Percentiles rank a stretch among this genome's conserved stretches.
phyloP scores from a whole-genome alignment of 1,140 invertebrate genomes.

The Drosophila nigromelanica region DNA sequence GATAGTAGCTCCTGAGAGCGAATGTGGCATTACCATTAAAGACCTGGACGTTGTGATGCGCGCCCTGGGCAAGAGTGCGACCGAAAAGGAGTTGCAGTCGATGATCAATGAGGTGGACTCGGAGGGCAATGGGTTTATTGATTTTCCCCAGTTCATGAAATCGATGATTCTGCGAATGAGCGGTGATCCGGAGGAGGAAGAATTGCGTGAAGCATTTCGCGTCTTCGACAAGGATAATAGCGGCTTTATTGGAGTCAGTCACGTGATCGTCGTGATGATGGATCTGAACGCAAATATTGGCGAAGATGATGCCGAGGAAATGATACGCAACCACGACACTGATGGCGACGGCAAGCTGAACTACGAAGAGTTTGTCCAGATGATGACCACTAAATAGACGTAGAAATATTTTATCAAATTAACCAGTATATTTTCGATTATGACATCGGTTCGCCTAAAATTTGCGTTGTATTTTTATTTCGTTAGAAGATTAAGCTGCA shows the following conservation, averaged over 20 bases:
- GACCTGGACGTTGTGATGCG: not conserved
- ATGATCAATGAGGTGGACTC: constrained; percentile 14
- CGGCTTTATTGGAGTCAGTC: not conserved
- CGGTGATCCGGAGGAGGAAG: not conserved
- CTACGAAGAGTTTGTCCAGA: constrained; percentile 4
- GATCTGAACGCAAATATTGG: not conserved
- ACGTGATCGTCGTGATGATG: not conserved
- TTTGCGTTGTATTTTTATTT: too few species aligned
- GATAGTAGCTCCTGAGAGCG: not conserved
- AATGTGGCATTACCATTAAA: not conserved
- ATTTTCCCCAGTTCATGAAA: not conserved
- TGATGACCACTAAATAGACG: constrained; percentile 13
- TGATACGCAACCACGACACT: not conserved
- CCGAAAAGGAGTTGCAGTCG: constrained; percentile 2
- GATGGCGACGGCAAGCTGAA: constrained; percentile 11
- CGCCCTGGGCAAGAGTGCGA: not conserved
- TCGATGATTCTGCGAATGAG: not conserved
- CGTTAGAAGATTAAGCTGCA: too few species aligned
- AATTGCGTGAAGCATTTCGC: constrained; percentile 5
- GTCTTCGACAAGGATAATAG: constrained; percentile 5
- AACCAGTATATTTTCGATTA: too few species aligned
- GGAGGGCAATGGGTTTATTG: constrained; percentile 12
- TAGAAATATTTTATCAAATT: not conserved
- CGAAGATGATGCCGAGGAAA: constrained; percentile 2
- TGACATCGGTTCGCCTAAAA: too few species aligned